These are phyloP conservation scores for Pachycephala philippinensis DNA, from an alignment of 2,113 vertebrate genomes.

Conservation along the genomic window DNA sequence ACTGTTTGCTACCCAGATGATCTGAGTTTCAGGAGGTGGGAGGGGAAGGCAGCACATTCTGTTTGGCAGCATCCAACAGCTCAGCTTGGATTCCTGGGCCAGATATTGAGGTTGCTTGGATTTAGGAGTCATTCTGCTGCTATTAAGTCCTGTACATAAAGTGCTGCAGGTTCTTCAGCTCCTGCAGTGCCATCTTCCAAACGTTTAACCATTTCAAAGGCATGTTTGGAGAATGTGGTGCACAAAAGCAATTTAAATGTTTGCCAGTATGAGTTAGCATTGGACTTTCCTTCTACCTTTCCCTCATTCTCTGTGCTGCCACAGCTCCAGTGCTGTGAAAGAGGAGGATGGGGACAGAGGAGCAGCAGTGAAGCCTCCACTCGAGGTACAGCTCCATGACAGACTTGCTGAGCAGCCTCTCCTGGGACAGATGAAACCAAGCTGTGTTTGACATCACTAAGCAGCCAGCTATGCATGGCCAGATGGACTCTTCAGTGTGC, in stretches of 20 bases:
- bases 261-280: background rate
- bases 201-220: background rate
- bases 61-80: background rate
- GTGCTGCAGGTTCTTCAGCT: background rate
- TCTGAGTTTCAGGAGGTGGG: background rate
- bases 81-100: background rate
- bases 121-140: background rate
- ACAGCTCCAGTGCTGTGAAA: background rate
- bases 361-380: background rate
- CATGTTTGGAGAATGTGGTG: fast-evolving
- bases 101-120: background rate
- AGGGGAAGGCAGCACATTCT: background rate
- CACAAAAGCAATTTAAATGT: background rate
- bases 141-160: background rate
- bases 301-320: background rate
- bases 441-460: background rate
- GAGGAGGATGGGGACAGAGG: background rate
- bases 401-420: background rate
- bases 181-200: background rate
- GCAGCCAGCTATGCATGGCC: background rate
- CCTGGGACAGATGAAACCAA: background rate
- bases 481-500: background rate
- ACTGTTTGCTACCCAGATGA: background rate
- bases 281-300: background rate
- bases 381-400: background rate